Evolutionary conservation across 1,140 invertebrate genomes (phyloP).

Genomic region (Drosophila burlai): DNA sequence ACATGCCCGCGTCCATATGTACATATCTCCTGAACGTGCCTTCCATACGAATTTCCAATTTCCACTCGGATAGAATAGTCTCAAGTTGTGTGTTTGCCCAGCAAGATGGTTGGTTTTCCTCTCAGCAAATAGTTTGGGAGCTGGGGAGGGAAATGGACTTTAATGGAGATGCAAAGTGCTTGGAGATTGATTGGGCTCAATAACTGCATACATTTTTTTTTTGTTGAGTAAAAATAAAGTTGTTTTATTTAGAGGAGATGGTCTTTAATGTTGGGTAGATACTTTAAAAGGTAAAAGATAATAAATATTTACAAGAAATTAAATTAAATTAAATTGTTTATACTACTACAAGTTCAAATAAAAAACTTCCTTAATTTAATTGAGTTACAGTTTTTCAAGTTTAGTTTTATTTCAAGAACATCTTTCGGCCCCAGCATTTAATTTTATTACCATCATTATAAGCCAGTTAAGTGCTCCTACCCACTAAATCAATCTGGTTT

Average conservation of each 20-base stretch:
- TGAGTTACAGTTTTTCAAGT: not conserved
- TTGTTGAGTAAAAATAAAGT: not conserved
- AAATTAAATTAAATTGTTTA: not conserved
- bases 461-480: slow-evolving; percentile 4
- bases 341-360: not conserved
- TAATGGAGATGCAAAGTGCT: slow-evolving; percentile 41
- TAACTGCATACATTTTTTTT: not conserved
- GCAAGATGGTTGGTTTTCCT: slow-evolving; percentile 30
- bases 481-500: slow-evolving; percentile 23
- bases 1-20: not conserved
- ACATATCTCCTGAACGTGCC: slow-evolving; percentile 40
- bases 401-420: too few relatives aligned
- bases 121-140: slow-evolving; percentile 27
- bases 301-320: not conserved
- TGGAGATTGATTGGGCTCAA: slow-evolving; percentile 14
- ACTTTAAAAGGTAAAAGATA: not conserved
- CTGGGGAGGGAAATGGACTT: slow-evolving; percentile 13
- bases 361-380: not conserved
- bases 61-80: slow-evolving; percentile 33
- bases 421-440: not conserved
- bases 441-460: slow-evolving; percentile 4
- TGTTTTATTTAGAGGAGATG: too few relatives aligned
- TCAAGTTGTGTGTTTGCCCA: slow-evolving; percentile 44
- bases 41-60: slow-evolving; percentile 42
- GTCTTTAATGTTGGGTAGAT: not conserved